A percentile compares a stretch with the other conserved stretches of the same genome.
Conservation (phyloP, 2,113 vertebrate genomes). For the Phrynosoma platyrhinos region DNA sequence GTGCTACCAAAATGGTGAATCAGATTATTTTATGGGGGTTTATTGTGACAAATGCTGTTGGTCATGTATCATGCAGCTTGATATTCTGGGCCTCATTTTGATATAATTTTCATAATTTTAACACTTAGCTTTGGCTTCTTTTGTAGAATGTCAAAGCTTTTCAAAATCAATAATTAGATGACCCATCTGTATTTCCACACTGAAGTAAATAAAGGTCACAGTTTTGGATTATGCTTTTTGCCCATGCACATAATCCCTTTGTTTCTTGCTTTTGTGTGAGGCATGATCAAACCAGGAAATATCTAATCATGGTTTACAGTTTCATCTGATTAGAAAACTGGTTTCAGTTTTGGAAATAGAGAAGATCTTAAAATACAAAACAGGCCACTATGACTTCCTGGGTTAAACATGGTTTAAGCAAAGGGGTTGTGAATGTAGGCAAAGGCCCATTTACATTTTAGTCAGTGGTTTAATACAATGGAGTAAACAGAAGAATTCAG, state of each 20-base stretch:
- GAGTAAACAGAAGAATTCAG: not conserved
- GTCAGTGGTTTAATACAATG: constrained; percentile 43
- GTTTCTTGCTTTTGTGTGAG: not conserved
- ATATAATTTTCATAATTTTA: not conserved
- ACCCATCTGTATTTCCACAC: not conserved
- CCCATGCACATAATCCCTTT: not conserved
- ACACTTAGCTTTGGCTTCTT: not conserved
- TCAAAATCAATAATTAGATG: not conserved
- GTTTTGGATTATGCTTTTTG: not conserved
- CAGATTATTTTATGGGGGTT: not conserved
- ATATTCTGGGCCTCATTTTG: not conserved
- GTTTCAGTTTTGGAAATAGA: not conserved
- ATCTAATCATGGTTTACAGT: not conserved
- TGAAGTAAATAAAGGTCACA: not conserved
- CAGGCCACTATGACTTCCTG: not conserved
- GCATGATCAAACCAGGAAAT: not conserved
- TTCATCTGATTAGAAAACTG: not conserved
- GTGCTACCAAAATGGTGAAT: not conserved
- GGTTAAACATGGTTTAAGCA: not conserved
- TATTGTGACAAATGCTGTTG: not conserved
- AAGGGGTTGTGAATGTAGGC: not conserved
- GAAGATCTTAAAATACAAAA: not conserved
- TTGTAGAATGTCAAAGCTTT: not conserved
- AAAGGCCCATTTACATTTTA: constrained; percentile 34
- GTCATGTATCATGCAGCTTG: not conserved